Percentiles rank a stretch among this genome's conserved stretches.
Conservation (phyloP, 2,797 vertebrate genomes). For the Masticophis lateralis region DNA sequence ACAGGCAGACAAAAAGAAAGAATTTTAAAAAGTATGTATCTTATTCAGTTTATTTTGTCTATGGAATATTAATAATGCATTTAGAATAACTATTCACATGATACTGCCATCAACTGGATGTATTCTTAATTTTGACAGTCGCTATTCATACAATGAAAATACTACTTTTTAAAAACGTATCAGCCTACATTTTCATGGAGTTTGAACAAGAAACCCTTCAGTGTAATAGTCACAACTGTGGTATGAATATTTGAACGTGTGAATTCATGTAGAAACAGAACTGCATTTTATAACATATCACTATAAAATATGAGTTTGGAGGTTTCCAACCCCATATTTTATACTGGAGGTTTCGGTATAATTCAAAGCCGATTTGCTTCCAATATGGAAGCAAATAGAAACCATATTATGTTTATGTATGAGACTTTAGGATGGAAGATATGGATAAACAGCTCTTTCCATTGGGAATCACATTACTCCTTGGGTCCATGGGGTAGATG, state of each 20-base stretch:
- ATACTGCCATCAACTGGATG: background rate
- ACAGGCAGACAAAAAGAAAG: background rate
- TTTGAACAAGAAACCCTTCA: background rate
- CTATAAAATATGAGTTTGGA: background rate
- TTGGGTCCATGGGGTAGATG: background rate
- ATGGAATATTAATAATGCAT: background rate
- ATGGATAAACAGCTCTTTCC: background rate
- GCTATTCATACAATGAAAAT: background rate
- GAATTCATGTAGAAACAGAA: background rate
- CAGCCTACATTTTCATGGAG: background rate
- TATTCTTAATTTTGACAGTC: background rate
- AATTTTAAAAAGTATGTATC: background rate
- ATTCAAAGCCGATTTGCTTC: background rate
- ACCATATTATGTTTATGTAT: background rate
- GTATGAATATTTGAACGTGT: background rate
- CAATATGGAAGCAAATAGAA: background rate
- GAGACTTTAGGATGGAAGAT: background rate
- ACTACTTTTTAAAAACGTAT: background rate
- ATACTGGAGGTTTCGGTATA: background rate
- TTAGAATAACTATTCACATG: background rate
- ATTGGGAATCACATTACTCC: background rate
- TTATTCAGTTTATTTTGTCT: background rate
- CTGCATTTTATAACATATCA: background rate
- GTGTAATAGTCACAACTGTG: background rate
- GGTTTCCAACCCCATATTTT: background rate